Conservation (phyloP, 1,140 invertebrate species). For the Idris sp. region DNA sequence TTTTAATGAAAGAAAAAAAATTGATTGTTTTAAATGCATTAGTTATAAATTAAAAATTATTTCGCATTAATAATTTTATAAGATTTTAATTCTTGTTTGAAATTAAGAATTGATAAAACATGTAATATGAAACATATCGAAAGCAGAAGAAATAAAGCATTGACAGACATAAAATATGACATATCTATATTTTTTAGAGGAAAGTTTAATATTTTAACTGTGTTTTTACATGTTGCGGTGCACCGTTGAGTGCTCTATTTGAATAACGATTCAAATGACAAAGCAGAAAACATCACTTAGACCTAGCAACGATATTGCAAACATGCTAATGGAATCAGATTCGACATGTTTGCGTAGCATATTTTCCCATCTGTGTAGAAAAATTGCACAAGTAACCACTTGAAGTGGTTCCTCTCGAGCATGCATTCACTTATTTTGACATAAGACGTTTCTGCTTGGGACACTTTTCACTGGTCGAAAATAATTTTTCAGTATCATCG, state of each 20-base stretch:
- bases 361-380: slow-evolving; percentile 45
- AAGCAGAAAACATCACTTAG: slow-evolving; percentile 77
- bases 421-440: slow-evolving; percentile 66
- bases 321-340: slow-evolving; percentile 76
- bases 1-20: no score
- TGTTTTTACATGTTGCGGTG: slow-evolving; percentile 37
- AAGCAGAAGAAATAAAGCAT: not conserved
- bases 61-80: no score
- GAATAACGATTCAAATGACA: slow-evolving; percentile 70
- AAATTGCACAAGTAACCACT: slow-evolving; percentile 64
- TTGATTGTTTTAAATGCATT: no score
- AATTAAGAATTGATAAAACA: no score
- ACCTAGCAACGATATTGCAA: slow-evolving; percentile 68
- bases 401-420: slow-evolving; percentile 57
- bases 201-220: slow-evolving; percentile 28
- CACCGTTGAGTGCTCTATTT: slow-evolving; percentile 41
- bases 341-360: slow-evolving; percentile 62
- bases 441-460: slow-evolving; percentile 63
- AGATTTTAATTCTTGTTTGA: no score
- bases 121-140: no score
- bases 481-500: slow-evolving; percentile 59
- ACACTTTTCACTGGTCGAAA: slow-evolving; percentile 64
- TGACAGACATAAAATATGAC: not conserved
- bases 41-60: no score
- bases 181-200: slow-evolving; percentile 10